Conservation (phyloP, 2,888 invertebrate species). For the Melipona beecheii region DNA sequence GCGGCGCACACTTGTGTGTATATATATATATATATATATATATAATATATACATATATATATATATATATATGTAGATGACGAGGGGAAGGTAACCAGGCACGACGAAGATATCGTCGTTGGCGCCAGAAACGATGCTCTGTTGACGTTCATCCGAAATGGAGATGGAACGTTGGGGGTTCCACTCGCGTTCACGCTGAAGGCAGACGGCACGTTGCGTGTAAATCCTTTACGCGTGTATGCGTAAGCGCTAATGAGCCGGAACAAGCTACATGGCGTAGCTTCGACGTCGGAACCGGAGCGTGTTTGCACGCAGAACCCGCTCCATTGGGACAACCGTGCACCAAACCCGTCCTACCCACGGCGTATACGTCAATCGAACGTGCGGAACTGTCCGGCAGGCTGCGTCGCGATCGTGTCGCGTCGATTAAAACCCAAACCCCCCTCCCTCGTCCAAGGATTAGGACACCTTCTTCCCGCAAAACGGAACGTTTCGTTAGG, state of each 20-base stretch:
- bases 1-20: too few species aligned
- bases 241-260: constrained; percentile 77
- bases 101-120: neutral
- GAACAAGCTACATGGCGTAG: constrained; percentile 73
- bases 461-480: neutral
- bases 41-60: too few species aligned
- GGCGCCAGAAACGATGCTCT: neutral
- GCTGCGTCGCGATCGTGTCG: neutral
- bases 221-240: constrained; percentile 80
- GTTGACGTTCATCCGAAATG: constrained; percentile 28
- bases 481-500: neutral
- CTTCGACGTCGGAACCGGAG: constrained; percentile 60
- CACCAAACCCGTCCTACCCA: constrained; percentile 11
- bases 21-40: too few species aligned
- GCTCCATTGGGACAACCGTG: constrained; percentile 67
- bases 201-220: constrained; percentile 50
- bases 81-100: neutral
- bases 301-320: constrained; percentile 73
- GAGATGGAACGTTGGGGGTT: constrained; percentile 44
- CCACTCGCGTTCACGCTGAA: constrained; percentile 10
- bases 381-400: constrained; percentile 33
- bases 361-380: constrained; percentile 56
- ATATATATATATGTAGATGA: too few species aligned
- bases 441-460: neutral
- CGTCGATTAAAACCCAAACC: neutral